phyloP scores from a whole-genome alignment of 2,888 invertebrate species.

The Uloborus plumipes region DNA sequence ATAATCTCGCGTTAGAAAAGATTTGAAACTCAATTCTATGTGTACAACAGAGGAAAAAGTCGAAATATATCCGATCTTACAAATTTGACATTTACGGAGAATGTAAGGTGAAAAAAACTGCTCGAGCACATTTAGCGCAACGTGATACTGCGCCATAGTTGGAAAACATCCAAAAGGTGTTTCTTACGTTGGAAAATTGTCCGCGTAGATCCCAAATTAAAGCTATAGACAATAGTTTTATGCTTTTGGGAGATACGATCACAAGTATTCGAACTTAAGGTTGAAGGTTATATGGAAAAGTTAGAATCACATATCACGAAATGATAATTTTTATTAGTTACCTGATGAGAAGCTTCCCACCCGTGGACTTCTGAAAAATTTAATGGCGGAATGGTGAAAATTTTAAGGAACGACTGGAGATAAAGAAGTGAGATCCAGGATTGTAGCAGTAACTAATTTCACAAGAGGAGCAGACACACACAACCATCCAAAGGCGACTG shows the following conservation, averaged over 20 bases:
- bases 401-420: conserved; percentile 54
- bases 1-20: too few relatives aligned
- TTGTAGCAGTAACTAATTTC: conserved; percentile 29
- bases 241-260: neutral
- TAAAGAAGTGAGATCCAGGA: conserved; percentile 54
- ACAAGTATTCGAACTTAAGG: neutral
- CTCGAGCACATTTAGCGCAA: conserved; percentile 18
- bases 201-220: too few relatives aligned
- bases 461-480: conserved; percentile 5
- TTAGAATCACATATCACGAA: neutral
- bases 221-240: too few relatives aligned
- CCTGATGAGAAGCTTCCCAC: conserved; percentile 67
- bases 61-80: too few relatives aligned
- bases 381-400: conserved; percentile 66
- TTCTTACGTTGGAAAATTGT: too few relatives aligned
- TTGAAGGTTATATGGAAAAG: neutral
- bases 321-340: conserved; percentile 17
- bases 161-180: neutral
- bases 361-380: conserved; percentile 62
- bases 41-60: too few relatives aligned
- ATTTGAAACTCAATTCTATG: too few relatives aligned
- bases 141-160: conserved; percentile 53
- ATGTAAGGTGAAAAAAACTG: too few relatives aligned
- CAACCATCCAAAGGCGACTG: conserved; percentile 15
- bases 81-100: too few relatives aligned